Evolutionary conservation across 2,797 vertebrate genomes (phyloP).

Genomic region (Scyliorhinus canicula): DNA sequence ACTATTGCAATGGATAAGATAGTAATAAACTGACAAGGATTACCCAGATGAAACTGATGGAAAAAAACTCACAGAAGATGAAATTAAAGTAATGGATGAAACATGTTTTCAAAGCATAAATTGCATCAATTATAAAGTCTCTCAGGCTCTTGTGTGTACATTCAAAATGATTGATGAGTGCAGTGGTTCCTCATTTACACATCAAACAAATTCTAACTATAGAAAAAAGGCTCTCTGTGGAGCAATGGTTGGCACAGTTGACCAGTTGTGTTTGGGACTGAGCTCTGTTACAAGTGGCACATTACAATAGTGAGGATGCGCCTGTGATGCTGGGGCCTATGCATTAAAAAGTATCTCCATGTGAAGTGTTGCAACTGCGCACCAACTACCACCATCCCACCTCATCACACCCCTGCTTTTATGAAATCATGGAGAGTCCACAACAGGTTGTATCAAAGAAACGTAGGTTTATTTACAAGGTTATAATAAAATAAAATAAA

Average conservation of each 20-base stretch:
- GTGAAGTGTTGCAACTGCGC: not conserved
- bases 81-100: constrained; percentile 9
- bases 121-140: not conserved
- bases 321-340: not conserved
- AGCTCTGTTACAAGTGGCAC: not conserved
- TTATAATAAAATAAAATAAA: too few relatives aligned
- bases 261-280: not conserved
- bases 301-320: not conserved
- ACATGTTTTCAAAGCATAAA: not conserved
- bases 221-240: not conserved
- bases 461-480: too few relatives aligned
- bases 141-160: not conserved
- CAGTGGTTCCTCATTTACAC: not conserved
- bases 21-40: not conserved
- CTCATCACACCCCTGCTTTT: too few relatives aligned
- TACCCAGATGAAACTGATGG: not conserved
- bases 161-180: not conserved
- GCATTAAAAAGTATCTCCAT: not conserved
- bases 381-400: too few relatives aligned
- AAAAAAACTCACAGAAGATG: not conserved
- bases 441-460: too few relatives aligned
- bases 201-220: not conserved
- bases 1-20: not conserved
- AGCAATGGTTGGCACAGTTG: not conserved
- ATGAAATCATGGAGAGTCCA: too few relatives aligned